phyloP scores from a whole-genome alignment of 2,113 vertebrate species.

The Myotis lucifugus region DNA sequence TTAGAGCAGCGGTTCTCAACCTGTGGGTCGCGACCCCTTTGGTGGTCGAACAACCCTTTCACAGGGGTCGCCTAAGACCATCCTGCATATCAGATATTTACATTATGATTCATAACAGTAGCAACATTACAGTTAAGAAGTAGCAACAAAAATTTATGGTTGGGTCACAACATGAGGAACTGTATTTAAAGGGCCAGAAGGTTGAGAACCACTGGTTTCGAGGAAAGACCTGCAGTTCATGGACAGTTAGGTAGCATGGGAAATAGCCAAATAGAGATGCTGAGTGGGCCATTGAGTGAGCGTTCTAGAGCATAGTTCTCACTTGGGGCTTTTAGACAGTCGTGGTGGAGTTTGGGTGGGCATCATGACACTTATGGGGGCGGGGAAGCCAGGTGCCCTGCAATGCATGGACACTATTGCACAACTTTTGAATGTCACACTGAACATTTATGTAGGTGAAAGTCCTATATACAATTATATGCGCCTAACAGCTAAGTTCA shows the following conservation, averaged over 20 bases:
- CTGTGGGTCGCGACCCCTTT: too few species aligned
- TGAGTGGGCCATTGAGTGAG: background rate
- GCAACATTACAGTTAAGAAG: too few species aligned
- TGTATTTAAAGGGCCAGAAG: too few species aligned
- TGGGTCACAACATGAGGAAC: too few species aligned
- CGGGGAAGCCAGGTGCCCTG: background rate
- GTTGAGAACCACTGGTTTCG: background rate
- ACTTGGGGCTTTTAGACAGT: background rate
- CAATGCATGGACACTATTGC: background rate
- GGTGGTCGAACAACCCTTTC: too few species aligned
- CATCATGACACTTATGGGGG: background rate
- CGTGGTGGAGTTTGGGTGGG: background rate
- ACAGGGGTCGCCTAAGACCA: too few species aligned
- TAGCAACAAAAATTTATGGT: too few species aligned
- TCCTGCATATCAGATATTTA: too few species aligned
- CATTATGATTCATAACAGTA: too few species aligned
- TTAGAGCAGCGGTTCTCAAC: background rate
- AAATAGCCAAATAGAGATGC: background rate
- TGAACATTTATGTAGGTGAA: background rate
- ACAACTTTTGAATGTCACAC: background rate
- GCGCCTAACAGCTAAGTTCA: background rate
- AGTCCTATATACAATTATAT: constrained; percentile 11
- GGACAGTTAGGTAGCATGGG: background rate
- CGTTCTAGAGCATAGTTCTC: background rate
- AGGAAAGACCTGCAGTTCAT: background rate